Conservation (phyloP, 2,888 invertebrate genomes). For the Ormyrus thymus region DNA sequence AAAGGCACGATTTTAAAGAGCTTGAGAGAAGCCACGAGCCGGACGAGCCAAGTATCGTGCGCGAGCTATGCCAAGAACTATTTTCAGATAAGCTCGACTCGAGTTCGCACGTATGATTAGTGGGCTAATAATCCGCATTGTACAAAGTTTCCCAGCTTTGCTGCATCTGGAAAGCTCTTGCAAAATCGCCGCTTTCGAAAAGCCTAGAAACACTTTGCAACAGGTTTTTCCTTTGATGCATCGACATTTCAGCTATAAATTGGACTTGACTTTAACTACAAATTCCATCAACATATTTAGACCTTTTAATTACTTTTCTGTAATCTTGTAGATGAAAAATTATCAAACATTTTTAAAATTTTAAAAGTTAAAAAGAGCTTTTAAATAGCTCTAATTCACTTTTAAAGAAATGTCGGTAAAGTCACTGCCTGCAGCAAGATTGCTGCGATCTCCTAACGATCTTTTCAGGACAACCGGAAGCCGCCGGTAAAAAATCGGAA, state of each 20-base stretch:
- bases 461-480: not conserved
- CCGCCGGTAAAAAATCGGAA: not conserved
- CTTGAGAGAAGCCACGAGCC: slow-evolving; percentile 27
- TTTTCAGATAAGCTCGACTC: slow-evolving; percentile 47
- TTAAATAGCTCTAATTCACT: too few species aligned
- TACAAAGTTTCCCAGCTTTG: slow-evolving; percentile 8
- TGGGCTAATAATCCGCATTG: slow-evolving; percentile 22
- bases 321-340: not conserved
- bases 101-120: slow-evolving; percentile 32
- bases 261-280: not conserved
- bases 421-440: too few species aligned
- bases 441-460: too few species aligned
- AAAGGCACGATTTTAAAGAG: slow-evolving; percentile 31
- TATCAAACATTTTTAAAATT: too few species aligned
- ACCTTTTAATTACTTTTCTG: too few species aligned
- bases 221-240: not conserved
- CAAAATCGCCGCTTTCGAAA: slow-evolving; percentile 11
- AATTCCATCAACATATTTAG: too few species aligned
- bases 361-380: too few species aligned
- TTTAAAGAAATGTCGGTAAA: too few species aligned
- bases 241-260: not conserved
- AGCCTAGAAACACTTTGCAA: not conserved
- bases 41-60: slow-evolving; percentile 38
- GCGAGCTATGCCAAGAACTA: slow-evolving; percentile 50
- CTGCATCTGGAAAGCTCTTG: slow-evolving; percentile 43